A percentile compares a stretch with the other conserved stretches of the same genome.
Conservation (phyloP, 1,140 invertebrate genomes). For the Propsilocerus akamusi region DNA sequence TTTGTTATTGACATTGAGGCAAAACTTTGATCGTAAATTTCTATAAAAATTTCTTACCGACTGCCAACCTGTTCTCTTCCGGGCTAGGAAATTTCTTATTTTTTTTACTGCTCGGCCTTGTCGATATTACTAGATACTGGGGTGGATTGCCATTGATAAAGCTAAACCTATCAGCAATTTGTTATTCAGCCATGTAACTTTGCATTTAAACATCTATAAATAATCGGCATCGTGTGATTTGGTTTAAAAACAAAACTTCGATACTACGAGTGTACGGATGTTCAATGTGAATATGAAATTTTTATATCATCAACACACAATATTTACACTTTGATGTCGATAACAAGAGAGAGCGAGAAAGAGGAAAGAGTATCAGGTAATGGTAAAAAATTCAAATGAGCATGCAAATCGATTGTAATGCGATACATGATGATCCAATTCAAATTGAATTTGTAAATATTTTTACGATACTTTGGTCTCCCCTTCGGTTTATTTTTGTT, state of each 20-base stretch:
- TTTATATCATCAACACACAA: not conserved
- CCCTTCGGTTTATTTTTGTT: too few relatives aligned
- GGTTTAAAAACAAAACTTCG: not conserved
- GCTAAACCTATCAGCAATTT: slow-evolving; percentile 1
- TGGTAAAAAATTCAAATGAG: too few relatives aligned
- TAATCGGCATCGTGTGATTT: not conserved
- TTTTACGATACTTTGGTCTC: too few relatives aligned
- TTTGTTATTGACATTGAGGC: not conserved
- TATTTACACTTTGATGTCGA: not conserved
- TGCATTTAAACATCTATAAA: not conserved
- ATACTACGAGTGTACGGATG: not conserved
- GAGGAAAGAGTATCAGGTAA: not conserved
- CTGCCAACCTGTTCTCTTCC: too few relatives aligned
- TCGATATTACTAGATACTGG: too few relatives aligned
- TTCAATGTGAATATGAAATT: too few relatives aligned
- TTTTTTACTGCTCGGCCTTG: too few relatives aligned
- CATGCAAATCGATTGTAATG: too few relatives aligned
- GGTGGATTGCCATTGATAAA: not conserved
- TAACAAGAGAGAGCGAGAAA: not conserved
- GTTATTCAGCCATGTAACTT: not conserved
- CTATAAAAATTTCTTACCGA: too few relatives aligned
- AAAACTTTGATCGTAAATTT: slow-evolving; percentile 4
- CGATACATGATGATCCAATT: too few relatives aligned
- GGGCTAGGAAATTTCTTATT: too few relatives aligned
- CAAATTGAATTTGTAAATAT: too few relatives aligned